phyloP scores from a whole-genome alignment of 2,113 vertebrate genomes.

The Salvator merianae region DNA sequence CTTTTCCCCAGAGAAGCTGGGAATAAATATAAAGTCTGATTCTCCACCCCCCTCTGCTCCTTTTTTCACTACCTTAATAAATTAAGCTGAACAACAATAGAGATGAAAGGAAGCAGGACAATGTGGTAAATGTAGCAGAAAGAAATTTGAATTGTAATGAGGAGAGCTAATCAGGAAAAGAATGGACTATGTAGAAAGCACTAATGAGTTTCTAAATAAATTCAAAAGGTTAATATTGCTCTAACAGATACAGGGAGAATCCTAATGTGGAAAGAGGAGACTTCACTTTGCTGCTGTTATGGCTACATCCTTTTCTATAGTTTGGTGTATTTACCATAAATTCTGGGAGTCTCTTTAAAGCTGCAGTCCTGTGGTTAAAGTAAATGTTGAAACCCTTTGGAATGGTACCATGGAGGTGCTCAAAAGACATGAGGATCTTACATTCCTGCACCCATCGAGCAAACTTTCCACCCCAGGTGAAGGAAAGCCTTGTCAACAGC shows the following conservation, averaged over 20 bases:
- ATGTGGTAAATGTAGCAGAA: conserved; percentile 72
- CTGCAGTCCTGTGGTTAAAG: not conserved
- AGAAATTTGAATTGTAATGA: conserved; percentile 73
- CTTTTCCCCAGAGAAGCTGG: not conserved
- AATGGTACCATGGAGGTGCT: too few relatives aligned
- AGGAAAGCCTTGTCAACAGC: too few relatives aligned
- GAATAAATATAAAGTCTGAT: not conserved
- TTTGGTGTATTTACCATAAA: not conserved
- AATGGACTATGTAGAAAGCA: conserved; percentile 67
- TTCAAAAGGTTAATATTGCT: conserved; percentile 74
- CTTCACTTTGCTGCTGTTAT: conserved; percentile 24
- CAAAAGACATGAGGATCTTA: too few relatives aligned
- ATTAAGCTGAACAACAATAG: conserved; percentile 62
- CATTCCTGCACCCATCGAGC: too few relatives aligned
- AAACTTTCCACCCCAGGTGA: too few relatives aligned
- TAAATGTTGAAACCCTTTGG: too few relatives aligned
- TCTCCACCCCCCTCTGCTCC: not conserved
- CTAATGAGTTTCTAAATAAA: conserved; percentile 75
- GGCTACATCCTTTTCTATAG: not conserved
- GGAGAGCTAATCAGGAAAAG: conserved; percentile 71
- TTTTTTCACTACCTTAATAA: conserved; percentile 55
- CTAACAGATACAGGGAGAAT: conserved; percentile 68
- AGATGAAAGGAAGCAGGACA: conserved; percentile 69
- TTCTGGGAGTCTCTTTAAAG: not conserved
- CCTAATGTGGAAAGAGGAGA: conserved; percentile 61